These are phyloP conservation scores for Gopherus flavomarginatus DNA, from an alignment of 2,113 vertebrate species.

Conservation along the genomic window DNA sequence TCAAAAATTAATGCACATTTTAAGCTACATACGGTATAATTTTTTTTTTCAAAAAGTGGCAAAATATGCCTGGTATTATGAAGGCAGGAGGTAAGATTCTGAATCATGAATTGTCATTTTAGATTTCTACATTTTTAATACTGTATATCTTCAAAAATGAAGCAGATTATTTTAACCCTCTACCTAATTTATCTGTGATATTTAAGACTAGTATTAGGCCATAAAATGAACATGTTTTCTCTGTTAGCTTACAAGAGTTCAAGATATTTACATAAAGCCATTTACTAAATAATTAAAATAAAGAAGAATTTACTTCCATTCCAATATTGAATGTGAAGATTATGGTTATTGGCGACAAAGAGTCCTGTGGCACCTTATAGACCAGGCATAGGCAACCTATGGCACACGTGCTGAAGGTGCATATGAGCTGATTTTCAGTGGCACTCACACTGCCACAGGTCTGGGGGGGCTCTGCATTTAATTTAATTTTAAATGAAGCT, in stretches of 20 bases:
- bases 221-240: not conserved
- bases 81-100: not conserved
- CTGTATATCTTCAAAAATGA: not conserved
- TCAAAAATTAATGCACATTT: not conserved
- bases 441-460: no score
- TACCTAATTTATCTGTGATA: not conserved
- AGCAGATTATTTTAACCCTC: not conserved
- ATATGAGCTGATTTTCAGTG: no score
- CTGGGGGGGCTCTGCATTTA: no score
- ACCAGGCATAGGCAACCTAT: no score
- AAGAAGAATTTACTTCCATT: not conserved
- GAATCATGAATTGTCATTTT: not conserved
- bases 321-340: not conserved
- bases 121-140: not conserved
- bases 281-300: not conserved
- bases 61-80: not conserved
- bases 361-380: no score
- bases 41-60: not conserved
- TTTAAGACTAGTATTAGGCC: not conserved
- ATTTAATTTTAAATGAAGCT: no score
- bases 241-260: no score
- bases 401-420: no score
- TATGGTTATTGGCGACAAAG: not conserved
- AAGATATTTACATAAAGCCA: not conserved
- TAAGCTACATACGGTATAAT: not conserved